Conservation (phyloP, 2,888 invertebrate genomes). For the Nezara viridula region DNA sequence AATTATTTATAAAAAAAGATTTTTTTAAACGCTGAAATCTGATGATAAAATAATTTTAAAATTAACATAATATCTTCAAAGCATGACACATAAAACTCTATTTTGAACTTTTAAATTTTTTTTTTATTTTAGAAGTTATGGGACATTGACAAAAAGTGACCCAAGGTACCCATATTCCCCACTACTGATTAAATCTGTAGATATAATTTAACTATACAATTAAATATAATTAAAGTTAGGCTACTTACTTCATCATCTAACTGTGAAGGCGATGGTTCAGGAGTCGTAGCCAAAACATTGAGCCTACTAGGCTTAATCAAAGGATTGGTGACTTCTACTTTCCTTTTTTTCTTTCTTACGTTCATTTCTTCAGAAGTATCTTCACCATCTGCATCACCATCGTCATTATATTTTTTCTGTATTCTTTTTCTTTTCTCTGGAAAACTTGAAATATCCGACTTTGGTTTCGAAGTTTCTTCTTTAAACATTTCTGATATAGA, state of each 20-base stretch:
- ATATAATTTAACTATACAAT: too few relatives aligned
- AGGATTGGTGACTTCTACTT: constrained; percentile 35
- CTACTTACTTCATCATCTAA: constrained; percentile 28
- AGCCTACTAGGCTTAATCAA: constrained; percentile 56
- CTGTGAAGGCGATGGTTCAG: constrained; percentile 28
- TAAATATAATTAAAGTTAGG: neutral
- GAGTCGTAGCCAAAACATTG: constrained; percentile 40
- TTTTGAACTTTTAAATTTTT: too few relatives aligned
- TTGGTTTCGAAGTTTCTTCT: constrained; percentile 46
- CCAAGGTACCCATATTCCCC: too few relatives aligned
- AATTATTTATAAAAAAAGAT: too few relatives aligned
- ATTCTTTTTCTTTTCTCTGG: constrained; percentile 69
- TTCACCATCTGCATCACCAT: constrained; percentile 68
- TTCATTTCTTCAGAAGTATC: constrained; percentile 62
- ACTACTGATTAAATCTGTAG: too few relatives aligned
- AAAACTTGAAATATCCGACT: constrained; percentile 59
- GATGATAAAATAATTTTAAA: too few relatives aligned
- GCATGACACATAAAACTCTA: too few relatives aligned
- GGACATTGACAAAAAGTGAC: too few relatives aligned
- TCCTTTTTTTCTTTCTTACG: constrained; percentile 51
- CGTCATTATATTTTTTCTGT: constrained; percentile 40
- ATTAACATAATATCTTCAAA: too few relatives aligned
- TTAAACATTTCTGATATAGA: constrained; percentile 61
- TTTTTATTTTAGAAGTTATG: too few relatives aligned
- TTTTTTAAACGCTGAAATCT: too few relatives aligned